phyloP scores from a whole-genome alignment of 2,797 vertebrate species.

The Hephaestus fuliginosus region DNA sequence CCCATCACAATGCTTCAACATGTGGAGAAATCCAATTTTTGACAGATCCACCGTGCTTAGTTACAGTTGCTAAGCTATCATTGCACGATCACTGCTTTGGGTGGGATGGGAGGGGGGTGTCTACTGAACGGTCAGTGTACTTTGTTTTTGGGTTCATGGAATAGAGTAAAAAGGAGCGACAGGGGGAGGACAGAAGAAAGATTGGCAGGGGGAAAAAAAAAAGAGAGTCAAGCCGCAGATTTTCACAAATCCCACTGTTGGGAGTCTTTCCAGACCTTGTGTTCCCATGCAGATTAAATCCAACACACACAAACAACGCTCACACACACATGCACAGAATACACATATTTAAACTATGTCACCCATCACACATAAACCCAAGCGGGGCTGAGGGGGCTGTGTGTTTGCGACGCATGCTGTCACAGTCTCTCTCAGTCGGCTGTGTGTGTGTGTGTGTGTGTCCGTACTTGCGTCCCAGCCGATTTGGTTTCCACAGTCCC shows the following conservation, averaged over 20 bases:
- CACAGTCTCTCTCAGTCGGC: slow-evolving; percentile 13
- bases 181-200: slow-evolving; percentile 23
- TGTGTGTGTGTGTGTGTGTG: slow-evolving; percentile 4
- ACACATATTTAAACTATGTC: slow-evolving; percentile 56
- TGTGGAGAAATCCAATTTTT: slow-evolving; percentile 1
- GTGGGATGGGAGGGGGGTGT: neutral
- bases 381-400: slow-evolving; percentile 17
- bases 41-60: neutral
- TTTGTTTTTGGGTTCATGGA: slow-evolving; percentile 36
- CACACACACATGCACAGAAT: slow-evolving; percentile 18
- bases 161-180: slow-evolving; percentile 8
- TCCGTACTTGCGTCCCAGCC: slow-evolving; percentile 34
- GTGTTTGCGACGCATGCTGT: slow-evolving; percentile 30
- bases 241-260: slow-evolving; percentile 76
- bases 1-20: neutral
- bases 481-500: slow-evolving; percentile 33
- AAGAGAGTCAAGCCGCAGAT: slow-evolving; percentile 66
- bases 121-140: slow-evolving; percentile 1
- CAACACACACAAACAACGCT: slow-evolving; percentile 29
- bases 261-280: slow-evolving; percentile 75
- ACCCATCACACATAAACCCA: slow-evolving; percentile 27
- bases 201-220: slow-evolving; percentile 28
- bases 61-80: slow-evolving; percentile 3
- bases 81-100: neutral
- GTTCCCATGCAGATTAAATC: slow-evolving; percentile 76